A percentile compares a stretch with the other conserved stretches of the same genome.
Evolutionary conservation across 2,797 vertebrate genomes (phyloP).

Genomic region (Mus caroli): DNA sequence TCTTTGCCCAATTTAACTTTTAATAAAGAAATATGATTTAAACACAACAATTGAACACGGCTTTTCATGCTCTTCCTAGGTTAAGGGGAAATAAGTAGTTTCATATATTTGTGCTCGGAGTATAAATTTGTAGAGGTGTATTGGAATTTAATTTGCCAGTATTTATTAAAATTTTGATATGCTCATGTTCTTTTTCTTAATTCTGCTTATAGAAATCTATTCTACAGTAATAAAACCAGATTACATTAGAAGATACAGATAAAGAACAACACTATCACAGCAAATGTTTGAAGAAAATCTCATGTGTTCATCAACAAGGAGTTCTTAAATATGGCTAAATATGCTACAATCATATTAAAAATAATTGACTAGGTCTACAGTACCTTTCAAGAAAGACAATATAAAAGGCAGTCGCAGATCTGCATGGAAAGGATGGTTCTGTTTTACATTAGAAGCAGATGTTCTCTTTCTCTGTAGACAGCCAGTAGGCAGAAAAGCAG

Average conservation of each 20-base stretch:
- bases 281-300: neutral
- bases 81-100: slow-evolving; percentile 54
- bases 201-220: slow-evolving; percentile 50
- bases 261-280: neutral
- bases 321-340: slow-evolving; percentile 33
- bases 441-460: neutral
- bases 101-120: neutral
- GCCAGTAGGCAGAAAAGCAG: neutral
- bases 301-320: neutral
- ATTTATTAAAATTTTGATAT: slow-evolving; percentile 55
- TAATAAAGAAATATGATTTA: slow-evolving; percentile 30
- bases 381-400: neutral
- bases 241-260: neutral
- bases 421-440: neutral
- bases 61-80: neutral
- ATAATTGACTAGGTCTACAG: neutral
- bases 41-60: neutral
- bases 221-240: slow-evolving; percentile 23
- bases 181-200: slow-evolving; percentile 42
- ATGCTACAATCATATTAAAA: slow-evolving; percentile 31
- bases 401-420: neutral
- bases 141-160: slow-evolving; percentile 66
- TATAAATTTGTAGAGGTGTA: slow-evolving; percentile 40
- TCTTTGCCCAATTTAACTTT: neutral
- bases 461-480: neutral